Conservation (phyloP, 2,113 vertebrate genomes). For the Mormoops blainvillei region DNA sequence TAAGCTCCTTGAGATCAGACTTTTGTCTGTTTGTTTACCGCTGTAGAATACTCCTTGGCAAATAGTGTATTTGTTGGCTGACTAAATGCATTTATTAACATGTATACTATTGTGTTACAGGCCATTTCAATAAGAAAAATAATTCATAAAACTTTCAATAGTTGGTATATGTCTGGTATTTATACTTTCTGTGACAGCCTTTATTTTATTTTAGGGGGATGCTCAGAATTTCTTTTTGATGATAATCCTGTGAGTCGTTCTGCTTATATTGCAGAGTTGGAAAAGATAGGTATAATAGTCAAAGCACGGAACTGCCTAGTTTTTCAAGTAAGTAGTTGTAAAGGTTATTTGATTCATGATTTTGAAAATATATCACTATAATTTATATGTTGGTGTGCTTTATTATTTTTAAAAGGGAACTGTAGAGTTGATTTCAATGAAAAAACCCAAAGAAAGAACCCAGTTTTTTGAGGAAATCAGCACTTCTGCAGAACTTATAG, state of each 20-base stretch:
- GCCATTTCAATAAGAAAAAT: not conserved
- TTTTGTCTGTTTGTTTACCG: not conserved
- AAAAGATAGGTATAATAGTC: constrained; percentile 89
- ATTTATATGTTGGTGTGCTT: not conserved
- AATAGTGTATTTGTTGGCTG: not conserved
- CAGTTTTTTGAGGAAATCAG: constrained; percentile 93
- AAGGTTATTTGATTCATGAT: not conserved
- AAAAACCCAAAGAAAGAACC: constrained; percentile 90
- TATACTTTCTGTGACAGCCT: not conserved
- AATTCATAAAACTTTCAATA: not conserved
- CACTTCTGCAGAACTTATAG: constrained; percentile 84
- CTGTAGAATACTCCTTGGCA: not conserved
- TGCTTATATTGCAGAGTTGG: constrained; percentile 83
- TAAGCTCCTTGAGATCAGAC: not conserved
- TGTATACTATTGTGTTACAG: not conserved
- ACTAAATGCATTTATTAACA: not conserved
- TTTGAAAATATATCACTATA: not conserved
- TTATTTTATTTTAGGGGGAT: constrained; percentile 77
- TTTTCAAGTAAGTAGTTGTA: constrained; percentile 89
- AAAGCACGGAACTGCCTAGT: constrained; percentile 93
- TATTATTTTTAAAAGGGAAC: constrained; percentile 84
- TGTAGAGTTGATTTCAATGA: constrained; percentile 94
- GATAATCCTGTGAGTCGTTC: constrained; percentile 79
- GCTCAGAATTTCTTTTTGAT: constrained; percentile 86
- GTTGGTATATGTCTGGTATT: not conserved